phyloP scores from a whole-genome alignment of 2,113 vertebrate genomes.

The Blennius ocellaris region DNA sequence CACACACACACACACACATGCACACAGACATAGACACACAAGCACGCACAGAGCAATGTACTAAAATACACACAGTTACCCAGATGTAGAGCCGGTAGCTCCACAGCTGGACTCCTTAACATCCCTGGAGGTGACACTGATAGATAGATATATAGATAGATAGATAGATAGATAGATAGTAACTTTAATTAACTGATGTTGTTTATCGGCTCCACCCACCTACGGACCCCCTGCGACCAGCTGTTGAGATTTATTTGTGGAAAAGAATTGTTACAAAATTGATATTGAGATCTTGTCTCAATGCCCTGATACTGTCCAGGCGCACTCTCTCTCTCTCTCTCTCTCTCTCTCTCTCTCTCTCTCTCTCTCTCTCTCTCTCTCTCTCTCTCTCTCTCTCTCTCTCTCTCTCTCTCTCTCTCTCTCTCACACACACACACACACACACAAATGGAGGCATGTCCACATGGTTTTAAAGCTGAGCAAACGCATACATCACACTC shows the following conservation, averaged over 20 bases:
- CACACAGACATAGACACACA: conserved; percentile 22
- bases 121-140: conserved; percentile 39
- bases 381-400: no score
- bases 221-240: neutral
- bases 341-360: no score
- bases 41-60: conserved; percentile 12
- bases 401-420: no score
- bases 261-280: conserved; percentile 3
- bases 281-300: neutral
- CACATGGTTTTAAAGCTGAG: conserved; percentile 18
- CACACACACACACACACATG: conserved; percentile 20
- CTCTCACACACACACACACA: neutral
- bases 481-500: conserved; percentile 46
- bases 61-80: conserved; percentile 44
- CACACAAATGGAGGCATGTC: neutral
- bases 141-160: no score
- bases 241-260: neutral
- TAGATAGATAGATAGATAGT: no score
- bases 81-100: conserved; percentile 50
- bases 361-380: no score
- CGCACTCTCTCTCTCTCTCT: no score
- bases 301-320: neutral
- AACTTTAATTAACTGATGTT: no score
- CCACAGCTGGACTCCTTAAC: conserved; percentile 52
- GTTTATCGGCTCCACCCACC: conserved; percentile 54